phyloP scores from a whole-genome alignment of 2,113 vertebrate genomes.

The Herpetotheres cachinnans region DNA sequence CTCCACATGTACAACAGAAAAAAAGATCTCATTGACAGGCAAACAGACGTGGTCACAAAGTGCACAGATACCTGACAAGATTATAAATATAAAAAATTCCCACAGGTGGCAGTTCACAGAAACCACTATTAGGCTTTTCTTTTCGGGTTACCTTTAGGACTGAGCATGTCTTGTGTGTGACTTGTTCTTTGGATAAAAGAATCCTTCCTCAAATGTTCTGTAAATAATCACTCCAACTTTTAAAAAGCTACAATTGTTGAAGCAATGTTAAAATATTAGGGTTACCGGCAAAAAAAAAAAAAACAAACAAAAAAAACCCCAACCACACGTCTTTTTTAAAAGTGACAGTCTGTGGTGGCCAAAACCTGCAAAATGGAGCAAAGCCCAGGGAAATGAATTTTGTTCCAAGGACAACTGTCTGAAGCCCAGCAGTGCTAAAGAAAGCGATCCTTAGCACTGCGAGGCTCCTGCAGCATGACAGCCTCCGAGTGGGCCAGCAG shows the following conservation, averaged over 20 bases:
- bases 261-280: not conserved
- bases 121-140: not conserved
- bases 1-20: not conserved
- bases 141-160: not conserved
- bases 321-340: not conserved
- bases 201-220: not conserved
- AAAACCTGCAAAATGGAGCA: not conserved
- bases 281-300: not conserved
- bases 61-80: not conserved
- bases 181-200: not conserved
- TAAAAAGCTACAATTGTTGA: not conserved
- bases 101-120: not conserved
- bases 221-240: not conserved
- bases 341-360: not conserved
- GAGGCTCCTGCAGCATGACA: not conserved
- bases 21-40: not conserved
- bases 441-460: not conserved
- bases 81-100: not conserved
- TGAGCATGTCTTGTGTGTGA: not conserved
- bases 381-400: not conserved
- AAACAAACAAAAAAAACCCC: not conserved
- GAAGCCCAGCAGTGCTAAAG: not conserved
- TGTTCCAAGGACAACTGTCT: conserved; percentile 26
- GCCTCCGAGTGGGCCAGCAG: not conserved
- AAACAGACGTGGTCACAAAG: not conserved